These are phyloP conservation scores for Acrobasis repandana DNA, from an alignment of 2,888 invertebrate species.

Conservation along the genomic window DNA sequence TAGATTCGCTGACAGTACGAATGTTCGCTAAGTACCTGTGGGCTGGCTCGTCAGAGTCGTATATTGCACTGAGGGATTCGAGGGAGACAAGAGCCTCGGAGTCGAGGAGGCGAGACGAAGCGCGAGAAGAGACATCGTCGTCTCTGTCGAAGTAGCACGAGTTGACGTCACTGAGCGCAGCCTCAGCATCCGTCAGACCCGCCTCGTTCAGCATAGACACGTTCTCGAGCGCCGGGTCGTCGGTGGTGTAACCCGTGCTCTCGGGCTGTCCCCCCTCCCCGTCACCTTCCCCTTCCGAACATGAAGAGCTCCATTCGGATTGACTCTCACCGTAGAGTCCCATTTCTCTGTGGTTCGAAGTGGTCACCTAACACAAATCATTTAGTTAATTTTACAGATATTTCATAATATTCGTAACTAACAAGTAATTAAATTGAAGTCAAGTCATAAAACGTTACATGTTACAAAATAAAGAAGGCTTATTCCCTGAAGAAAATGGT, in stretches of 20 bases:
- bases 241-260: constrained; percentile 93
- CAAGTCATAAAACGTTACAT: too few species aligned
- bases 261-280: constrained; percentile 80
- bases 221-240: constrained; percentile 93
- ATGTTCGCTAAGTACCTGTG: constrained; percentile 88
- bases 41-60: constrained; percentile 87
- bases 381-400: not conserved
- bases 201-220: constrained; percentile 93
- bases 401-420: not conserved
- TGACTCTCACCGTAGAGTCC: constrained; percentile 86
- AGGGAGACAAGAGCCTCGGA: constrained; percentile 89
- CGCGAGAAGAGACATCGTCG: constrained; percentile 92
- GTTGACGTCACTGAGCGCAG: constrained; percentile 93
- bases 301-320: constrained; percentile 90
- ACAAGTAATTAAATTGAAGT: too few species aligned
- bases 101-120: constrained; percentile 91
- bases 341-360: constrained; percentile 71
- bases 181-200: constrained; percentile 93
- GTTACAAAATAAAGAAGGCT: too few species aligned
- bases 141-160: constrained; percentile 89
- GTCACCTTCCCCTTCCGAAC: constrained; percentile 82
- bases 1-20: constrained; percentile 89
- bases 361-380: constrained; percentile 51
- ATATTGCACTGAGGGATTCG: constrained; percentile 91
- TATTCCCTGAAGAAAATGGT: too few species aligned